Evolutionary conservation across 1,140 invertebrate genomes (phyloP).

Genomic region (Cyphomyrmex costatus): DNA sequence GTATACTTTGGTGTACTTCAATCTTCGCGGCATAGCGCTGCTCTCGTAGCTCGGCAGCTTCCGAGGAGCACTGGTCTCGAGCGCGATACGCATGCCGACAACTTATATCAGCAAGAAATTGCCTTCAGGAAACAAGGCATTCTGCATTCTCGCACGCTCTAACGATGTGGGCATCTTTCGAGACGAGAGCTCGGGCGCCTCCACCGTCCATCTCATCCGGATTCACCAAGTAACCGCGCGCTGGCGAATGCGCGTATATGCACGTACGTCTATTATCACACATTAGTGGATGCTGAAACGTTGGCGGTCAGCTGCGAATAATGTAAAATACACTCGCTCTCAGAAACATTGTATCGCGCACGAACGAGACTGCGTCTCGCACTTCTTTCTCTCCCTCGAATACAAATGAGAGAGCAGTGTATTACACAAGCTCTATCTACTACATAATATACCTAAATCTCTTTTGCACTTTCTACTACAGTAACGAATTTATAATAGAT

Average conservation of each 20-base stretch:
- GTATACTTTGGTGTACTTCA: neutral
- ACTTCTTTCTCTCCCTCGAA: neutral
- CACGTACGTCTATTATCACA: constrained; percentile 72
- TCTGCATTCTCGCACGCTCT: constrained; percentile 75
- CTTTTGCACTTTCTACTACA: constrained; percentile 30
- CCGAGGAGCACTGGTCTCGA: constrained; percentile 24
- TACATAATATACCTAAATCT: constrained; percentile 39
- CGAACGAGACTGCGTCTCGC: neutral
- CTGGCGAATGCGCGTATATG: constrained; percentile 16
- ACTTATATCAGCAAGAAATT: constrained; percentile 75
- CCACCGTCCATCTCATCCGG: constrained; percentile 40
- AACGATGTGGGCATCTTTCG: constrained; percentile 72
- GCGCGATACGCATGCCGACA: constrained; percentile 57
- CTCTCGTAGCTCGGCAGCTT: constrained; percentile 11
- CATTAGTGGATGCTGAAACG: constrained; percentile 70
- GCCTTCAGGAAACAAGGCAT: constrained; percentile 73
- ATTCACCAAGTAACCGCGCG: constrained; percentile 33
- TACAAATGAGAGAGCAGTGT: neutral
- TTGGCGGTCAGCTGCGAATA: constrained; percentile 71
- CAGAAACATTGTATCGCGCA: constrained; percentile 74
- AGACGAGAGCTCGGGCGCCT: constrained; percentile 53
- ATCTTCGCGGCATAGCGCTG: constrained; percentile 5
- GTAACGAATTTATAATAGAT: neutral
- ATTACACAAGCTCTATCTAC: constrained; percentile 21
- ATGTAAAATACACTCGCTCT: constrained; percentile 71